Base-by-base conservation (phyloP, 2,888 invertebrate species). In the Trissolcus japonicus region DNA sequence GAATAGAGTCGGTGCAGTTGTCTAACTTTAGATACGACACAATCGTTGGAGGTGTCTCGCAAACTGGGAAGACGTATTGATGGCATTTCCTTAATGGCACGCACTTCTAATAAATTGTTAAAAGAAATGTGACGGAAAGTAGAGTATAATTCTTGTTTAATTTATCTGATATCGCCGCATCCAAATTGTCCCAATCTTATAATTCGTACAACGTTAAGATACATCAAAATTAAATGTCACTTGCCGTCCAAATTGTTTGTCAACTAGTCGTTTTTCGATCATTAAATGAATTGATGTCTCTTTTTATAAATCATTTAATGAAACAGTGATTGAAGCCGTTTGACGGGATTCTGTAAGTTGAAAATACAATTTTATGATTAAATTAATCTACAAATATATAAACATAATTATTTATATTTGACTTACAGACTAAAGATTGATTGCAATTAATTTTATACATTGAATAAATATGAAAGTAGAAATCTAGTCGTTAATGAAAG, bases 1-100 rank as follows among this genome's bases (percentile, higher is more conserved):
- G 66, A 74, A 77, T 72, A 80, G 79, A 14, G 79, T 77, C 83
- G 79, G 82, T 80, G 82, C 80, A 80, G 82, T 82, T 77, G 79
- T 83, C 87, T 87, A 87, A 85, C 82, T 85, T 86, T 87, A 87
- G 87, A 83, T 69, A 55, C 50, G 60, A 73, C 61, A 78, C 73
- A 66, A 78, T 66, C 68, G 73, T 65, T 61, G 73, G 72, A 60
- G 77, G 77, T 72, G 71, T 63, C 56, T 67, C 57, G 71, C 62
- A 40, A 54, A 54, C 62, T 40, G 66, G 72, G 59, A 71, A 67
- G 71, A 66, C 76, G 60, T 65, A 76, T 65, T 69, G 65, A 69
- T 69, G 76, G 65, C 69, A 69, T 69, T 76, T 76, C 69, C 69
- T 76, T 69, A 69, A 76, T 69, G 76, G 60, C 69, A 61, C 29